These are phyloP conservation scores for Sebastes flavidus DNA, from an alignment of 2,797 vertebrate species.

Conservation along the genomic window DNA sequence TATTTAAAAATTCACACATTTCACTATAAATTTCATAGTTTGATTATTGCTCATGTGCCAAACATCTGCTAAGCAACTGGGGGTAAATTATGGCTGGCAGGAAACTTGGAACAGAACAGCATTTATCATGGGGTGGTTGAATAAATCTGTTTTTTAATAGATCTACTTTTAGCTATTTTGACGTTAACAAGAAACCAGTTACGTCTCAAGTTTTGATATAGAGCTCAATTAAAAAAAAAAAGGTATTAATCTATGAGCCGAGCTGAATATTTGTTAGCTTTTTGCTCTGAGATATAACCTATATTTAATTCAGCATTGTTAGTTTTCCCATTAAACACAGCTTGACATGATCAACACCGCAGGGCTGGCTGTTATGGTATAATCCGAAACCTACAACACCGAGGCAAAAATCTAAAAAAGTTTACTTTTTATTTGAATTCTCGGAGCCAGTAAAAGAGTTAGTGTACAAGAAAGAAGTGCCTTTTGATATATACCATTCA, in stretches of 20 bases:
- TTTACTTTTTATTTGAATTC: neutral
- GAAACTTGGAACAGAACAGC: neutral
- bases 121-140: neutral
- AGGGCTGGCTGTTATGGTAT: neutral
- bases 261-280: neutral
- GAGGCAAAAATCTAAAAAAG: neutral
- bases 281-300: neutral
- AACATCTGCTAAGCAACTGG: neutral
- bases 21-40: neutral
- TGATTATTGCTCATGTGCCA: neutral
- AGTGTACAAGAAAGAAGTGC: neutral
- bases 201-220: neutral
- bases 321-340: neutral
- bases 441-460: neutral
- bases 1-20: constrained; percentile 10
- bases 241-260: neutral
- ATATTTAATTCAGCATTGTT: neutral
- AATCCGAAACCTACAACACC: neutral
- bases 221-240: neutral
- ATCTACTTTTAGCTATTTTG: neutral
- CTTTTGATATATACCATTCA: neutral
- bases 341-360: neutral
- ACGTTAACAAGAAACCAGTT: neutral
- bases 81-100: neutral
- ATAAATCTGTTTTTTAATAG: neutral